phyloP scores from a whole-genome alignment of 37 sponge, comb jelly and placozoan genomes.

The Halisarca cf. caerulea region DNA sequence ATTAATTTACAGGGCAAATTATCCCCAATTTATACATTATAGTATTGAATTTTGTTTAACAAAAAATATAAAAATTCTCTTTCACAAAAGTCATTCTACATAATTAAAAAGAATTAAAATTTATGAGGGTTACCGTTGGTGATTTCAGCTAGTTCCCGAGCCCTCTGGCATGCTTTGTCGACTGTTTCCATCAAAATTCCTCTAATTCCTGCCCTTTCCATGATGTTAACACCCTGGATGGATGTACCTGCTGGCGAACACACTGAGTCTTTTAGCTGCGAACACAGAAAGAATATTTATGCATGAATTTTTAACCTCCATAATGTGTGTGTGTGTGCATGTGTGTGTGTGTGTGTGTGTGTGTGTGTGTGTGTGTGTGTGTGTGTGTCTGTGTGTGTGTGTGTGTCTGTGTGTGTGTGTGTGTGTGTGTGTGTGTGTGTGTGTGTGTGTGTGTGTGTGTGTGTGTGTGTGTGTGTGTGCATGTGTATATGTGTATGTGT shows the following conservation, averaged over 20 bases:
- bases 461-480: slow-evolving; percentile 16
- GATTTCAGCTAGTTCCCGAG: slow-evolving; percentile 61
- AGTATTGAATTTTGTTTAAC: too few relatives aligned
- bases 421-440: slow-evolving; percentile 15
- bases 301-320: too few relatives aligned
- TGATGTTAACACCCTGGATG: slow-evolving; percentile 78
- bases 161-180: slow-evolving; percentile 69
- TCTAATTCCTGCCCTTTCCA: slow-evolving; percentile 93
- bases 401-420: slow-evolving; percentile 10
- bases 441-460: slow-evolving; percentile 20
- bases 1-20: too few relatives aligned
- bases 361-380: slow-evolving; percentile 15
- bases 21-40: too few relatives aligned
- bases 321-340: slow-evolving; percentile 10
- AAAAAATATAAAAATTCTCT: too few relatives aligned
- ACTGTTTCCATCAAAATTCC: slow-evolving; percentile 98
- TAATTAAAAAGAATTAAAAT: neutral
- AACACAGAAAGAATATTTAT: neutral
- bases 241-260: slow-evolving; percentile 97
- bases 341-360: slow-evolving; percentile 18
- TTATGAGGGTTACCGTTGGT: slow-evolving; percentile 58
- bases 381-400: slow-evolving; percentile 25
- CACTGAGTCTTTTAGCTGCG: slow-evolving; percentile 93
- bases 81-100: too few relatives aligned
- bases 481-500: slow-evolving; percentile 1